Base-by-base conservation (phyloP, 1,140 invertebrate species). In the Phocides pigmalion region DNA sequence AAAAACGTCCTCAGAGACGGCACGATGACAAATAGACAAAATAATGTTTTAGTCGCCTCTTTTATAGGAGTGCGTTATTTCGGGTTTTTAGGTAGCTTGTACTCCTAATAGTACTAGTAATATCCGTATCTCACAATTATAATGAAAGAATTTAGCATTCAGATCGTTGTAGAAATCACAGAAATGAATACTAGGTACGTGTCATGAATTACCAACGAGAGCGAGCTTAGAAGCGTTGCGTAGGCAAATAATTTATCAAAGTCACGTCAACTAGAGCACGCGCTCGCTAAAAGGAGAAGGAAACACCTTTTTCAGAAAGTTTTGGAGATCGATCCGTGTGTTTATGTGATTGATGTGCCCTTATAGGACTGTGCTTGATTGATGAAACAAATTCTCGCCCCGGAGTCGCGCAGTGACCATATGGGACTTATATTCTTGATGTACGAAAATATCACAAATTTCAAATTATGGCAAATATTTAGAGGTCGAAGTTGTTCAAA, bases 221-320 rank as follows among this genome's bases (percentile, higher is more conserved):
- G 62, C 41, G 49, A 64, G 61, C 53, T 64, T 20, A 39, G 67
- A 76, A 76, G 39, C 58, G 66, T 64, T 70, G 44, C 35, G 71
- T 70, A 66, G 61, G 70, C 67, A 74, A 80, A 77, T 77, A 75
- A 80, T 77, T 74, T 74, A 77, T 80, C 72, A 80, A 75, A 77
- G 66, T 77, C 68, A 72, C 69, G 66, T 72, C 74, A 70, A 63
- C 61, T 67, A 56, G 61, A 62, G 65, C 62, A 62, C 47, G 65
- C 42, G 51, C 47, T 56, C 37, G 39, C 39, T 53, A 62, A 80
- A 70, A 66, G 68, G 46, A 46, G 59, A 71, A 63, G 63, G 66
- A 63, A 71, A 70, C 70, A 77, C 68, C 72, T 72, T 73, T 80
- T 75, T 69, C 54, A 67, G 74, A 74, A 70, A 72, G 44, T 70